phyloP scores from a whole-genome alignment of 1,140 invertebrate genomes.

The Triops cancriformis region DNA sequence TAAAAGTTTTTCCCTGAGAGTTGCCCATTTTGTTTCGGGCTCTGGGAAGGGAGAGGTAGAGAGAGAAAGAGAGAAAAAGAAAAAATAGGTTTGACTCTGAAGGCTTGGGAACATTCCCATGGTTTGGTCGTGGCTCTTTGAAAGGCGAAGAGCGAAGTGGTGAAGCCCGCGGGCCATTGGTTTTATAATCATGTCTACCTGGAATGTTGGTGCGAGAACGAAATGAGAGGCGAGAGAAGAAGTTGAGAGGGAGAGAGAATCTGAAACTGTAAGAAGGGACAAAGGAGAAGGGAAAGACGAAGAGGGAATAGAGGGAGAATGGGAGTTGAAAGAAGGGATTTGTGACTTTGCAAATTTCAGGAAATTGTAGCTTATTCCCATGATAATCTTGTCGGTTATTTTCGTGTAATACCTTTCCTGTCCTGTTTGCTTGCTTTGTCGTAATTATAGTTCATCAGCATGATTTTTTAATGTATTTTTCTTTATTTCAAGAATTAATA shows the following conservation, averaged over 20 bases:
- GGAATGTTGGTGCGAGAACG: not conserved
- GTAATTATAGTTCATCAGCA: too few species aligned
- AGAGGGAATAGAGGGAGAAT: not conserved
- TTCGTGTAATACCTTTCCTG: too few species aligned
- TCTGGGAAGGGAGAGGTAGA: not conserved
- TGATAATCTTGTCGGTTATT: too few species aligned
- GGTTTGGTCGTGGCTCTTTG: not conserved
- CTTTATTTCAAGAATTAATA: too few species aligned
- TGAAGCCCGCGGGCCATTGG: not conserved
- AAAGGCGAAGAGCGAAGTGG: not conserved
- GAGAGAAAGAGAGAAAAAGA: not conserved
- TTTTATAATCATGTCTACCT: conserved; percentile 15
- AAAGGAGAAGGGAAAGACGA: not conserved
- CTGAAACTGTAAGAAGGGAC: not conserved
- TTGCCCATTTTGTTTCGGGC: not conserved
- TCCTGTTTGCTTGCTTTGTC: too few species aligned
- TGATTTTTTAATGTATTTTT: too few species aligned
- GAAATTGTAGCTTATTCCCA: too few species aligned
- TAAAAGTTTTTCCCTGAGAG: not conserved
- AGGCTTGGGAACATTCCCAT: not conserved
- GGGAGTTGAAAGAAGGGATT: too few species aligned
- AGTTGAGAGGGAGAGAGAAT: not conserved
- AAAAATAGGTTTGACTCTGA: not conserved
- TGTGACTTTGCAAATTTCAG: too few species aligned
- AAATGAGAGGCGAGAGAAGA: not conserved